phyloP scores from a whole-genome alignment of 2,888 invertebrate species.

The Andrena praecox region DNA sequence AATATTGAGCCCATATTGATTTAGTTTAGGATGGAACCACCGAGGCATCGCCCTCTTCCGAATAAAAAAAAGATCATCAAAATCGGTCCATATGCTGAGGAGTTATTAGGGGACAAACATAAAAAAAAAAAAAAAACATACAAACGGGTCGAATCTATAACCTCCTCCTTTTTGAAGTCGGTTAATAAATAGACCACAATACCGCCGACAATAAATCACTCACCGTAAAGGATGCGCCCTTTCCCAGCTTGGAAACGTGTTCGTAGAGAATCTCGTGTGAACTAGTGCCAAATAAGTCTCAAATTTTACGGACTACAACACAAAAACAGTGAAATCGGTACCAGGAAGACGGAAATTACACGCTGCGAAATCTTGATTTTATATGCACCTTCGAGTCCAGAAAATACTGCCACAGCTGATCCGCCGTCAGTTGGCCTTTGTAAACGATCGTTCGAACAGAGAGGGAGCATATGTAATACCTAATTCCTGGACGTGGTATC shows the following conservation, averaged over 20 bases:
- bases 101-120: too few species aligned
- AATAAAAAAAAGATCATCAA: too few species aligned
- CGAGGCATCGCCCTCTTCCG: too few species aligned
- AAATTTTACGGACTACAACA: constrained; percentile 91
- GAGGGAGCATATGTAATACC: constrained; percentile 98
- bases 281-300: constrained; percentile 98
- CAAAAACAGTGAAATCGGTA: not conserved
- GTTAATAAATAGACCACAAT: not conserved
- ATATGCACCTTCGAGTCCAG: constrained; percentile 86
- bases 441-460: constrained; percentile 96
- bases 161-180: too few species aligned
- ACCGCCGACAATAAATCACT: constrained; percentile 46
- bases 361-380: not conserved
- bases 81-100: too few species aligned
- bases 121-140: too few species aligned
- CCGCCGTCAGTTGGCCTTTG: constrained; percentile 98
- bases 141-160: too few species aligned
- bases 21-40: too few species aligned
- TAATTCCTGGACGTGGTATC: constrained; percentile 92
- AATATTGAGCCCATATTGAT: too few species aligned
- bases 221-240: constrained; percentile 98
- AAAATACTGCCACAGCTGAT: constrained; percentile 95
- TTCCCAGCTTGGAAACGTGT: constrained; percentile 99
- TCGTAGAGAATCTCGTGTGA: constrained; percentile 99
- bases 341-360: not conserved